Conservation (phyloP, 2,113 vertebrate genomes). For the Mellivora capensis region DNA sequence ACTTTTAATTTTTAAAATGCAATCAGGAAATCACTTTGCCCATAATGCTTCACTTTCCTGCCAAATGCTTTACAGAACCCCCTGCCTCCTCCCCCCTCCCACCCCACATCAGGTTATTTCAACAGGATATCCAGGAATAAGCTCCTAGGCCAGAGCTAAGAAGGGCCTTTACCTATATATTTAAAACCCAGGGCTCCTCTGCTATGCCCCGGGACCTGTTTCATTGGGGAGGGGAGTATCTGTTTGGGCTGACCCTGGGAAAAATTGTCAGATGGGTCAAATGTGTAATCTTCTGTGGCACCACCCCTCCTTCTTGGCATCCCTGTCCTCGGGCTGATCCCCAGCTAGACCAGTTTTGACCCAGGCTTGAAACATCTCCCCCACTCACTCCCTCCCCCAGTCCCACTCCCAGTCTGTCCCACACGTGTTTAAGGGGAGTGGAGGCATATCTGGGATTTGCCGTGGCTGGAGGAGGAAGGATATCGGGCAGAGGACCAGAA, state of each 20-base stretch:
- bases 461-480: not conserved
- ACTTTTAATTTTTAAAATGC: constrained; percentile 21
- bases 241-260: not conserved
- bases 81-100: not conserved
- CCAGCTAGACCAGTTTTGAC: not conserved
- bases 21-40: not conserved
- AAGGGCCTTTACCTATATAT: not conserved
- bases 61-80: not conserved
- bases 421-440: not conserved
- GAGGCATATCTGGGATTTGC: not conserved
- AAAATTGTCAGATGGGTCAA: not conserved
- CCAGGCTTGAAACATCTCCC: not conserved
- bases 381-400: too few relatives aligned
- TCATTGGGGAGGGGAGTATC: not conserved
- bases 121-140: not conserved
- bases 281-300: not conserved
- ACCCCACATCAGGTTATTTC: not conserved
- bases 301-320: too few relatives aligned
- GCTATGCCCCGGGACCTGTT: not conserved
- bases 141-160: not conserved
- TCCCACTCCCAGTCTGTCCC: not conserved
- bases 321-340: not conserved
- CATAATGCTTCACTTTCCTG: not conserved
- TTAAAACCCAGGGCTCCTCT: not conserved
- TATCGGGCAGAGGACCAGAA: not conserved